Percentiles rank a stretch among this genome's conserved stretches.
Evolutionary conservation across 2,113 vertebrate genomes (phyloP).

Genomic region (Azemiops feae): DNA sequence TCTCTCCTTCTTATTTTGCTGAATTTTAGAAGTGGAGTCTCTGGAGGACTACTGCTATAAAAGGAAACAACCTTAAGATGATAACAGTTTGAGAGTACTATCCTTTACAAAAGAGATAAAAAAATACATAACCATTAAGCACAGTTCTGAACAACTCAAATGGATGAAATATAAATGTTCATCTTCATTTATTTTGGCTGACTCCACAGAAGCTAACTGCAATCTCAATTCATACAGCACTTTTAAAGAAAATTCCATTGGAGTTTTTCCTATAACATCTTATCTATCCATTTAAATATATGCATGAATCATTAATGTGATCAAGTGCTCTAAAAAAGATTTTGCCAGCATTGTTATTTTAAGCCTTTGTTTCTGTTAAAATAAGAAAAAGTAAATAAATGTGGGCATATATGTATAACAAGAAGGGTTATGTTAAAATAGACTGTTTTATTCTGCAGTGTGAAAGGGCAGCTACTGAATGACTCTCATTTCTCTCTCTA

Average conservation of each 20-base stretch:
- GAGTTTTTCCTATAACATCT: background rate
- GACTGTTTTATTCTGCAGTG: constrained; percentile 34
- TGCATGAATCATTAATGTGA: constrained; percentile 28
- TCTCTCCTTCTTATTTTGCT: background rate
- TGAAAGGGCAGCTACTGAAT: background rate
- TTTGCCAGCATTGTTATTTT: constrained; percentile 48
- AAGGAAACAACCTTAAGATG: background rate
- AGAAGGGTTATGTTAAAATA: constrained; percentile 45
- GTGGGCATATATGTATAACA: constrained; percentile 18
- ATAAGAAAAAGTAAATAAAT: constrained; percentile 34
- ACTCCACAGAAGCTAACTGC: constrained; percentile 11
- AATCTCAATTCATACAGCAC: background rate
- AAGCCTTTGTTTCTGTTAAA: constrained; percentile 25
- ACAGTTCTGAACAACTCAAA: background rate
- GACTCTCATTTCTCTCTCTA: background rate
- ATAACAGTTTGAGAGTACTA: background rate
- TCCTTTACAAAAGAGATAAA: constrained; percentile 9
- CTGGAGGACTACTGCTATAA: background rate
- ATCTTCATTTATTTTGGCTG: constrained; percentile 34
- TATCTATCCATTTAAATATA: constrained; percentile 24
- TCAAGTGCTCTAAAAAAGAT: background rate
- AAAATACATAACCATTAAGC: background rate
- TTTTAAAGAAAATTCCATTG: background rate
- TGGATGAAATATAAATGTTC: constrained; percentile 20
- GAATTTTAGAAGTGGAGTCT: background rate